phyloP scores from a whole-genome alignment of 1,140 invertebrate species.

The Philotrypesis tridentata region DNA sequence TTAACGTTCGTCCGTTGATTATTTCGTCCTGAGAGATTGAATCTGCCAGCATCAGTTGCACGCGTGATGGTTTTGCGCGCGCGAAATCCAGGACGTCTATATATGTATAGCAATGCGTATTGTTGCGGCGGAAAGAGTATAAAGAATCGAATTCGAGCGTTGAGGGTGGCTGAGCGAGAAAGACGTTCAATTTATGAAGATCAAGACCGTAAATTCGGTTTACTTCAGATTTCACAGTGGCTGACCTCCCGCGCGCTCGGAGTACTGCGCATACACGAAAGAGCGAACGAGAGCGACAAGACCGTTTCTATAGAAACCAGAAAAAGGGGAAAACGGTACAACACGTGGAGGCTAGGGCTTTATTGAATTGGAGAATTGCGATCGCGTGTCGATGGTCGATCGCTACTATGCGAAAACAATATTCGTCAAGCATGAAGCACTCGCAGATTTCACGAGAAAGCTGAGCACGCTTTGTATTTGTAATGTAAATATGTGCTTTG shows the following conservation, averaged over 20 bases:
- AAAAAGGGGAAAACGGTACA: slow-evolving; percentile 5
- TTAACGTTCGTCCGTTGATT: not conserved
- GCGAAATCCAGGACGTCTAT: no score
- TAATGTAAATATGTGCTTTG: slow-evolving; percentile 28
- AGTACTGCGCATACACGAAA: slow-evolving; percentile 41
- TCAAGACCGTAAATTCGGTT: slow-evolving; percentile 46
- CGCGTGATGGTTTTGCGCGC: not conserved
- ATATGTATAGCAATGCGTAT: not conserved
- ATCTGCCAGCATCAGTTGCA: not conserved
- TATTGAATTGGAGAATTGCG: slow-evolving; percentile 46
- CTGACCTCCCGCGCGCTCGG: slow-evolving; percentile 31
- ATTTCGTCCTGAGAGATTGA: not conserved
- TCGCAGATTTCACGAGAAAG: slow-evolving; percentile 6
- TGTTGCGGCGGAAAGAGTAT: not conserved
- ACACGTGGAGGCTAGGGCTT: not conserved
- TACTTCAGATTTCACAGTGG: slow-evolving; percentile 47
- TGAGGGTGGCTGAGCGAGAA: slow-evolving; percentile 14
- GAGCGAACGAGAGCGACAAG: slow-evolving; percentile 17
- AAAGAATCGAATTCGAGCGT: not conserved
- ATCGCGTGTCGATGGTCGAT: slow-evolving; percentile 35
- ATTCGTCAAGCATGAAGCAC: slow-evolving; percentile 1
- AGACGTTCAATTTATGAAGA: slow-evolving; percentile 47
- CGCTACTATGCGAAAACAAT: not conserved
- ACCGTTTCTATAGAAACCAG: slow-evolving; percentile 28
- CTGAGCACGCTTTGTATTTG: not conserved